Conservation (phyloP, 2,888 invertebrate species). For the Lucinisca nassula region DNA sequence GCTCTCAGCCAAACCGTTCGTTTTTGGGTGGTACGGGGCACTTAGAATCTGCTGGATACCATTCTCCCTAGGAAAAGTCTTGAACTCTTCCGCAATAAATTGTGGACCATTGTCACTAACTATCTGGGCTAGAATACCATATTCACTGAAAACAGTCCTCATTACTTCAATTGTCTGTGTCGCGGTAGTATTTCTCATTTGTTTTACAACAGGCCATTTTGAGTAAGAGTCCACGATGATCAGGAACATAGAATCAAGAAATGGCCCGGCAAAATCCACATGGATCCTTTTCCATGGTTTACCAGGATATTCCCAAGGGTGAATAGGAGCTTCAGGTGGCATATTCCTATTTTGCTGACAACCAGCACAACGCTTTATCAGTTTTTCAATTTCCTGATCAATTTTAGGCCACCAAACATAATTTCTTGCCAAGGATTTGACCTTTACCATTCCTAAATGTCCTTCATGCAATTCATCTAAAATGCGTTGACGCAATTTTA, state of each 20-base stretch:
- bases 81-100: no score
- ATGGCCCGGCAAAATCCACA: conserved; percentile 88
- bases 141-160: no score
- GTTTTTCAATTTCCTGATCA: conserved; percentile 68
- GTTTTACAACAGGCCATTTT: no score
- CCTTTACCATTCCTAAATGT: conserved; percentile 79
- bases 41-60: no score
- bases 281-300: conserved; percentile 87
- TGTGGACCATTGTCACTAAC: no score
- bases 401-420: conserved; percentile 79
- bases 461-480: conserved; percentile 75
- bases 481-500: conserved; percentile 57
- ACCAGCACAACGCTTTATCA: conserved; percentile 59
- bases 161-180: no score
- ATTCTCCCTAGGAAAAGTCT: no score
- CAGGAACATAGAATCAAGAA: conserved; percentile 80
- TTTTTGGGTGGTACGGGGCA: no score
- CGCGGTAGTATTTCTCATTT: no score
- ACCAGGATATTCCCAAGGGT: conserved; percentile 79
- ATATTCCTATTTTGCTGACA: no score
- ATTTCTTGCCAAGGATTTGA: conserved; percentile 77
- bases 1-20: no score
- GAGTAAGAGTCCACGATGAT: conserved; percentile 88
- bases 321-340: conserved; percentile 65
- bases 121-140: no score